Evolutionary conservation across 2,797 vertebrate species (phyloP), one percentile per base, ranked within the genome.

Genomic region (Enteromius trimaculatus): DNA sequence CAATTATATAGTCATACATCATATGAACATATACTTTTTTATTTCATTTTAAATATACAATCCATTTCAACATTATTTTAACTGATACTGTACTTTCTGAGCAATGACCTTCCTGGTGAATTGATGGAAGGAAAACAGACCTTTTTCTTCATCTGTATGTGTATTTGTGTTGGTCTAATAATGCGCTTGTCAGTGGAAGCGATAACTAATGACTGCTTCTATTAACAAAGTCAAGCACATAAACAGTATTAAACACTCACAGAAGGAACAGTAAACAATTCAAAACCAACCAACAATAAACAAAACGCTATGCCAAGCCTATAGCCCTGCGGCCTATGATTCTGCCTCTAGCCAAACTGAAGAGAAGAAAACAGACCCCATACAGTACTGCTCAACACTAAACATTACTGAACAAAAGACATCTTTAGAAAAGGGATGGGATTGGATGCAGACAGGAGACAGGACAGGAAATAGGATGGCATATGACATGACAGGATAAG

Each of bases 121-220:
- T 7, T 42, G 74, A 77, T 29, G 55, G n/a, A 60, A 76, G 58
- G 34, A 60, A 42, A 60, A 19, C 21, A 6, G 2, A 42, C n/a
- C 9, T 77, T 39, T 60, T 39, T 44, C 53, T 77, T 23, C 51
- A 51, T 9, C 8, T 16, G 26, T 75, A 21, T 74, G 53, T 65
- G 8, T 62, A 29, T 68, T 26, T 31, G 49, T 60, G n/a, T 5
- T 10, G 13, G 39, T 62, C 21, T 83, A 69, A 58, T 69, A 11
- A 60, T 17, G 66, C 55, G 34, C 51, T 42, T 83, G 64, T 83
- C 68, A 21, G 29, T 69, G 29, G 66, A 55, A 80, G 42, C 29
- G 75, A 65, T 81, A 78, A 85, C 77, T 85, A 85, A 76, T 80
- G 77, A 74, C 58, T 44, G 31, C 62, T 29, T 60, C 85, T 60